phyloP scores from a whole-genome alignment of 2,797 vertebrate species.

The Rhyacichthys aspro region DNA sequence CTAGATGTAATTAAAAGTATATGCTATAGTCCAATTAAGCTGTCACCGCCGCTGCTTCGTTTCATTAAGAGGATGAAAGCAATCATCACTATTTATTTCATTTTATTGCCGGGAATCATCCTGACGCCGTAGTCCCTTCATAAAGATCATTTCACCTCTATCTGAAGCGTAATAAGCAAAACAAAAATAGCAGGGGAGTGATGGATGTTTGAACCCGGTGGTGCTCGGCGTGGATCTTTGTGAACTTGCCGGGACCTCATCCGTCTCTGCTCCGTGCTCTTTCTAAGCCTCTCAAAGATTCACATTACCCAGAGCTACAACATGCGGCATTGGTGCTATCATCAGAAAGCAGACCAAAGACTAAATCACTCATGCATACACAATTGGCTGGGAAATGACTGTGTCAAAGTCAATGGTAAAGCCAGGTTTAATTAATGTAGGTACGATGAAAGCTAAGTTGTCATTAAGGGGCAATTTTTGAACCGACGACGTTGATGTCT shows the following conservation, averaged over 20 bases:
- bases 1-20: neutral
- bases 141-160: constrained; percentile 31
- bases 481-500: constrained; percentile 59
- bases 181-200: constrained; percentile 36
- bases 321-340: constrained; percentile 54
- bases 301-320: constrained; percentile 66
- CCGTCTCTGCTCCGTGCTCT: constrained; percentile 35
- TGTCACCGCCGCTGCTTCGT: constrained; percentile 19
- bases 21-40: constrained; percentile 4
- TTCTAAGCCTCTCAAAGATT: constrained; percentile 60
- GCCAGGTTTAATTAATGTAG: constrained; percentile 66
- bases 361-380: constrained; percentile 62
- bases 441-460: constrained; percentile 63
- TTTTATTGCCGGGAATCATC: constrained; percentile 41
- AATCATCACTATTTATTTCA: constrained; percentile 28
- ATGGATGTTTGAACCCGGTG: constrained; percentile 47
- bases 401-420: constrained; percentile 65
- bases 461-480: constrained; percentile 59
- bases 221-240: constrained; percentile 39
- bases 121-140: constrained; percentile 35
- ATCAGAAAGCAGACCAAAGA: constrained; percentile 59
- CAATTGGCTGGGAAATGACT: constrained; percentile 60
- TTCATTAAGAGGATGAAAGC: constrained; percentile 34
- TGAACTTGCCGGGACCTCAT: constrained; percentile 36
- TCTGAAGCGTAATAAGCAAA: constrained; percentile 36